Base-by-base conservation (phyloP, 2,113 vertebrate species). In the Nicator chloris region DNA sequence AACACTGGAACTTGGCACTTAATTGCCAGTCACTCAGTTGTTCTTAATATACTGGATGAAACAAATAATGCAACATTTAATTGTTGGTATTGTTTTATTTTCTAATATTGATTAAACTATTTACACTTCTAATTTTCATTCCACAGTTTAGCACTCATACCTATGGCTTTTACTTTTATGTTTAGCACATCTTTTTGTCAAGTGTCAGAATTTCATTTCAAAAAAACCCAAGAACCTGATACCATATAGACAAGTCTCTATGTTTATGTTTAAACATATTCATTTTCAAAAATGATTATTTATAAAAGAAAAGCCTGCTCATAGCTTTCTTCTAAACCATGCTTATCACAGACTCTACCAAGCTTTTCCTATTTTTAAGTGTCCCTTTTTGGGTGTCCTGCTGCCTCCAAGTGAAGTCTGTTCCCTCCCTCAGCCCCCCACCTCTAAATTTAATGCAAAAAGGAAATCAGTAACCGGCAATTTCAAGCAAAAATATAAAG, bases 41-140 rank as follows among this genome's bases (percentile, higher is more conserved):
- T 68, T 92, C 49, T 35, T 59, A 47, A 57, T 75, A 60, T 31
- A 96, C 45, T 87, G 92, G 92, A 97, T 96, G 76, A 97, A 97
- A 95, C 91, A 97, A 97, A 95, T 95, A 97, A 92, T 80, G 85
- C 95, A 97, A 96, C 88, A 91, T 93, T 97, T 92, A 82, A 88
- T 83, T 70, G 92, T 90, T 97, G 95, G 92, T 97, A 98, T 88
- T 95, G 91, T 97, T 98, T 98, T 98, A 98, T 98, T 98, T 96
- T 97, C 97, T 97, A 98, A 97, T 97, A 98, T 95, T 97, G 97
- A 98, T 97, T 97, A 96, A 98, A 98, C 95, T 98, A 98, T 98
- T 97, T 98, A 98, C 98, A 98, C 5, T 94, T 60, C 97, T 98
- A 94, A 80, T 97, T 97, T 96, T 95, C 97, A 97, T 94, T 96